Evolutionary conservation across 2,797 vertebrate genomes (phyloP), one percentile per base, ranked within the genome.

Genomic region (Pampus argenteus): DNA sequence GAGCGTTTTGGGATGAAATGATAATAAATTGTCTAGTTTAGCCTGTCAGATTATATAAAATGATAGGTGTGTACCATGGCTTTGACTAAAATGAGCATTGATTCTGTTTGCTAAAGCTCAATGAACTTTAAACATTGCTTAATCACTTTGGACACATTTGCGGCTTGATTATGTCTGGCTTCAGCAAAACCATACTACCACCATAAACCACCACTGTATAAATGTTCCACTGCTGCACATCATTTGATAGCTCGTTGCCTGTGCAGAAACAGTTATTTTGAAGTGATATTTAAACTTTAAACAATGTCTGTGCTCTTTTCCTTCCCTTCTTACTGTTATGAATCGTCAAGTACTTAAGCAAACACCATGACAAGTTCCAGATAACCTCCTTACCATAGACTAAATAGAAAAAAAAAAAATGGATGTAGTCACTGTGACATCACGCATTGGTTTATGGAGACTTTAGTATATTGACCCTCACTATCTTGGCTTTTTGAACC

Each of bases 111-210:
- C 17, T 0, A 9, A 7, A n/a, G 10, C 8, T 20, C 9, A 55
- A 20, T 34, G 28, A 40, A 65, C 18, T 29, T 62, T 23, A 47
- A 72, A 45, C 49, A 38, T 55, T 64, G 63, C n/a, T 23, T 44
- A 17, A 71, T 71, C 22, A 63, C 28, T 61, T 67, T 50, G 18
- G 15, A 52, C 45, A 56, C 22, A 59, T 76, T 60, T 74, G 44
- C 65, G 1, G 10, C 15, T 50, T 74, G 11, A 62, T 60, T 55
- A 50, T 74, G 23, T 68, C 17, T 23, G 1, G 10, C 26, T 20
- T 71, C 20, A 31, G 18, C 8, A 52, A 20, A 74, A 55, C 23
- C n/a, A 44, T 55, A 42, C 11, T 17, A 52, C 25, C 26, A 36
- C 9, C 23, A 54, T 44, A 57, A 66, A 40, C 20, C 3, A 22